These are phyloP conservation scores for Drosophila pseudoobscura DNA, from an alignment of 1,140 invertebrate species.

Conservation along the genomic window DNA sequence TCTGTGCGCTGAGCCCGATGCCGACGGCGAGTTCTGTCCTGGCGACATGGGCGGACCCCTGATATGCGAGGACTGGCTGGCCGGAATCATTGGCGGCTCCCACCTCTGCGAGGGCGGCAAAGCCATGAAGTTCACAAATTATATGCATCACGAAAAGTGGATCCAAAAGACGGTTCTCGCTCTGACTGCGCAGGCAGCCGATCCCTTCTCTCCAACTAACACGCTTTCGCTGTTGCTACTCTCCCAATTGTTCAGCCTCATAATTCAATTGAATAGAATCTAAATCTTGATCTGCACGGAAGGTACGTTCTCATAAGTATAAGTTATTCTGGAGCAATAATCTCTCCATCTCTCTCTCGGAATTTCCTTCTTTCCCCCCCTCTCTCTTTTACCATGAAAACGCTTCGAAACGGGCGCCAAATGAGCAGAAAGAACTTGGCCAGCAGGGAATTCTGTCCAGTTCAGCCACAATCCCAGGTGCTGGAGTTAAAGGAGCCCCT, in stretches of 20 bases:
- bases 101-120: slow-evolving; percentile 7
- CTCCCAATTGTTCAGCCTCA: too few species aligned
- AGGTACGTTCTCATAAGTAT: too few species aligned
- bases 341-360: too few species aligned
- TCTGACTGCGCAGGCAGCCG: neutral
- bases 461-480: slow-evolving; percentile 9
- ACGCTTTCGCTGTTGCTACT: neutral
- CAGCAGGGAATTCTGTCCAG: neutral
- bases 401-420: too few species aligned
- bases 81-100: slow-evolving; percentile 49
- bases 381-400: too few species aligned
- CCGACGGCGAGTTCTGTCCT: slow-evolving; percentile 23
- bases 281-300: too few species aligned
- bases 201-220: neutral
- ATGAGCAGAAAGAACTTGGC: too few species aligned
- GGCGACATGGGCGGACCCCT: slow-evolving; percentile 63
- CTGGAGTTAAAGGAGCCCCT: neutral
- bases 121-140: slow-evolving; percentile 49
- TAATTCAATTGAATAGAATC: too few species aligned
- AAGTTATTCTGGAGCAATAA: too few species aligned
- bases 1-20: slow-evolving; percentile 26
- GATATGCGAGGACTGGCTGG: slow-evolving; percentile 27
- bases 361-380: too few species aligned
- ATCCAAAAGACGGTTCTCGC: neutral
- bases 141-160: slow-evolving; percentile 15